Conservation (phyloP, 2,797 vertebrate genomes). For the Mus spretus region DNA sequence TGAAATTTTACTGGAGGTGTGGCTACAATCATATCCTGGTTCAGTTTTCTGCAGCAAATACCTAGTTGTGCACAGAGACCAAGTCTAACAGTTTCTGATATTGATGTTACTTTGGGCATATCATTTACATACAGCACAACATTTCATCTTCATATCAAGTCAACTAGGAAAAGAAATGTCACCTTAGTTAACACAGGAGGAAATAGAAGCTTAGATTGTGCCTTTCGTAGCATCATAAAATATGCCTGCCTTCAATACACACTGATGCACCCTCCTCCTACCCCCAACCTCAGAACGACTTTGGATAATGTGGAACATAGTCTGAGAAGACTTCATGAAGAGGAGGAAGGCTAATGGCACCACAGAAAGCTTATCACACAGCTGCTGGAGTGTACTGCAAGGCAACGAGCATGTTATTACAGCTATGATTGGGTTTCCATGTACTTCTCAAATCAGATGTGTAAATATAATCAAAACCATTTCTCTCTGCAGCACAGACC, state of each 20-base stretch:
- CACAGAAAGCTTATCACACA: conserved; percentile 20
- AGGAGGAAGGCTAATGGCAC: neutral
- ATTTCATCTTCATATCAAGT: conserved; percentile 69
- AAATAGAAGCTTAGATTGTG: conserved; percentile 42
- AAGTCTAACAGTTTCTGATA: neutral
- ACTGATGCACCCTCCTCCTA: neutral
- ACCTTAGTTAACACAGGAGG: conserved; percentile 68
- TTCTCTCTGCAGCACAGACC: conserved; percentile 71
- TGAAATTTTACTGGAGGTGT: neutral
- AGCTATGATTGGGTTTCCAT: conserved; percentile 73
- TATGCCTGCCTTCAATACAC: neutral
- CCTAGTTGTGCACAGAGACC: neutral
- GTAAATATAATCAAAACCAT: conserved; percentile 82
- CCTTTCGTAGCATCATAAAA: conserved; percentile 24
- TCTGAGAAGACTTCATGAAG: neutral
- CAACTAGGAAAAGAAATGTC: neutral
- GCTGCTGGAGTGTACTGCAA: neutral
- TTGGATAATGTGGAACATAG: neutral
- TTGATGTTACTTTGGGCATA: neutral
- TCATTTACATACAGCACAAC: conserved; percentile 15
- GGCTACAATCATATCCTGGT: neutral
- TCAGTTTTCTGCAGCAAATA: neutral
- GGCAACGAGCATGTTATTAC: conserved; percentile 38
- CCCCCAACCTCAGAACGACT: neutral
- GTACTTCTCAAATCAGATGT: conserved; percentile 81